These are phyloP conservation scores for Phycodurus eques DNA, from an alignment of 2,113 vertebrate genomes.

Conservation along the genomic window DNA sequence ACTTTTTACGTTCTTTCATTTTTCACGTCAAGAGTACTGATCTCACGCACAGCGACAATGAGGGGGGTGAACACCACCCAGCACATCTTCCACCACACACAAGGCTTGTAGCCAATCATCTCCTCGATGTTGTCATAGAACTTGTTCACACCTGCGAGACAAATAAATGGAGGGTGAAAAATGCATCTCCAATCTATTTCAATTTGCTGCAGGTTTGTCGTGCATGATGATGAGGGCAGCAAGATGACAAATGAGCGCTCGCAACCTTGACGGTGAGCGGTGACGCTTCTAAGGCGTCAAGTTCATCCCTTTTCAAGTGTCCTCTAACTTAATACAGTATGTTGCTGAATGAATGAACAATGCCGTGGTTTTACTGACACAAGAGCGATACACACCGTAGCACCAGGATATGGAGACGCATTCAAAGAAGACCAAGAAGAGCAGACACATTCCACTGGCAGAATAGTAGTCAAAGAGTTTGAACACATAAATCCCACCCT, in stretches of 20 bases:
- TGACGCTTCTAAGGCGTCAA: slow-evolving; percentile 22
- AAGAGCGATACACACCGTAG: slow-evolving; percentile 79
- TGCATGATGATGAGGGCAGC: slow-evolving; percentile 53
- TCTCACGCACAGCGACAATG: slow-evolving; percentile 87
- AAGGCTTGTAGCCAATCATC: slow-evolving; percentile 97
- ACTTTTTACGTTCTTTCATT: slow-evolving; percentile 62
- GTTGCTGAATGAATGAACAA: neutral
- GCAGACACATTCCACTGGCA: slow-evolving; percentile 95
- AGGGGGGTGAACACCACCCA: slow-evolving; percentile 97
- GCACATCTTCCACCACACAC: slow-evolving; percentile 97
- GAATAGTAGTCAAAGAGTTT: slow-evolving; percentile 99
- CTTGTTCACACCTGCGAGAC: slow-evolving; percentile 86
- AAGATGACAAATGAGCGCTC: slow-evolving; percentile 32
- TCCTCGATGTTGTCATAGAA: slow-evolving; percentile 98
- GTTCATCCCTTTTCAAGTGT: neutral
- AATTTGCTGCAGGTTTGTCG: slow-evolving; percentile 51
- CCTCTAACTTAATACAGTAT: neutral
- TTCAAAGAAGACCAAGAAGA: slow-evolving; percentile 98
- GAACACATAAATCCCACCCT: slow-evolving; percentile 98
- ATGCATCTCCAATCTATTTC: slow-evolving; percentile 61
- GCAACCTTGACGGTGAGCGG: slow-evolving; percentile 47
- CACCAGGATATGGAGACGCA: slow-evolving; percentile 99
- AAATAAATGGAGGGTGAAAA: slow-evolving; percentile 51
- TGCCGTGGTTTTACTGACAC: neutral
- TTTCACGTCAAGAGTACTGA: slow-evolving; percentile 40